A percentile compares a stretch with the other conserved stretches of the same genome.
Conservation (phyloP, 2,113 vertebrate species). For the Chiloscyllium plagiosum region DNA sequence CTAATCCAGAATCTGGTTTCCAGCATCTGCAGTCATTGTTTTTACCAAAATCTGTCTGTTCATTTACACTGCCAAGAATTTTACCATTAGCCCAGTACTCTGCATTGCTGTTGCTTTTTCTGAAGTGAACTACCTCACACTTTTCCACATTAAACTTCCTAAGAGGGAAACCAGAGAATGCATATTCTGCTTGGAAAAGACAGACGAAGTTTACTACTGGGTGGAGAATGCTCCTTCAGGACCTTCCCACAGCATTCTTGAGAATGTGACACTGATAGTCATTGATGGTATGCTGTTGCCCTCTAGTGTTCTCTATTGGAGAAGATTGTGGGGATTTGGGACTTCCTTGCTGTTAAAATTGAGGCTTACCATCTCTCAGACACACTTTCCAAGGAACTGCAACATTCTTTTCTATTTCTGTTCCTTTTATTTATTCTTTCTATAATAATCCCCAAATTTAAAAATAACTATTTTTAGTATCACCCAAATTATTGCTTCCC, state of each 20-base stretch:
- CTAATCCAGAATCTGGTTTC: too few species aligned
- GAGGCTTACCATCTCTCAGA: background rate
- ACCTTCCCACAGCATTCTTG: background rate
- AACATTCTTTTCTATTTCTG: background rate
- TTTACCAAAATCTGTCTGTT: too few species aligned
- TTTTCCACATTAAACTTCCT: too few species aligned
- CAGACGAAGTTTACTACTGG: background rate
- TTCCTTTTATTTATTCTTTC: background rate
- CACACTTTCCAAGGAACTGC: background rate
- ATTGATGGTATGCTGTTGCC: background rate
- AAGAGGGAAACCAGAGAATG: background rate
- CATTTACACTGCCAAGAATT: too few species aligned
- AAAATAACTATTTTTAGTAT: background rate
- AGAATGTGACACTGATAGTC: background rate
- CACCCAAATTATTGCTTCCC: background rate
- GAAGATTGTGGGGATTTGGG: background rate
- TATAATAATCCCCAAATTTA: background rate
- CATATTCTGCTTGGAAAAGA: background rate
- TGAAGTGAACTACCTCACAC: too few species aligned
- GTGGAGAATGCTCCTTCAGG: background rate
- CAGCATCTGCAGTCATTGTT: too few species aligned
- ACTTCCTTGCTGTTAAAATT: background rate
- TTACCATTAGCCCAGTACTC: too few species aligned
- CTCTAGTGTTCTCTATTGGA: background rate
- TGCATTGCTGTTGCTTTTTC: too few species aligned